Base-by-base conservation (phyloP, 2,888 invertebrate species). In the Mesopsocus fuscifrons region DNA sequence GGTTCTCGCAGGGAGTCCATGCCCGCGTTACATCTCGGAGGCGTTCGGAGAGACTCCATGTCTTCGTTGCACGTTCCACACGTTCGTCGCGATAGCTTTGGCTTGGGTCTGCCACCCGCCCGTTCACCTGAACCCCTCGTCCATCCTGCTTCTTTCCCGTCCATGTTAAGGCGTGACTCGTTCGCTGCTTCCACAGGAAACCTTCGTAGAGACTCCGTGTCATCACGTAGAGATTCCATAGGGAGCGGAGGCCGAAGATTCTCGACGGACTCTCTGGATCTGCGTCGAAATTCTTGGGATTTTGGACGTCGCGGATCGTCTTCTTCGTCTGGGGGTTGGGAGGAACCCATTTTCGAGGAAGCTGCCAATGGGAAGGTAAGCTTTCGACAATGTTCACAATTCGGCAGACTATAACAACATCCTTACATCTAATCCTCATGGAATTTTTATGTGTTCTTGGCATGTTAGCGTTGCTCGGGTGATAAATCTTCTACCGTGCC, bases 141-240 rank as follows among this genome's bases (percentile, higher is more conserved):
- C 50, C 79, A 80, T 56, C 80, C 80, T 1, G 77, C 78, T 17
- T 67, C 71, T 20, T 81, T 80, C 55, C 76, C 79, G 40, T 72
- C 72, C 49, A 69, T 71, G 73, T 51, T 55, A 30, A 53, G 56
- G 22, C 60, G 68, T 32, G 69, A 70, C 52, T 68, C 70, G 41
- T 67, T 68, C 30, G 63, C 65, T 4, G 65, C 65, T 2, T 60
- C 54, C 43, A 38, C 54, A 35, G 50, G 52, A 31, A 57, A 54
- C 11, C 26, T 34, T 16, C 49, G 50, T 16, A 43, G 46, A 9
- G 50, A 49, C 34, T 47, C 47, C 1, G 48, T 47, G 16, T 44
- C 46, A 18, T 26, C 32, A n/a, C 38, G 47, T 31, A 20, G 35
- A 23, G 44, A 45, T 20, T 30, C 49, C 20, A n/a, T 40, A 42